Evolutionary conservation across 2,888 invertebrate species (phyloP).

Genomic region (Gymnocheta viridis): DNA sequence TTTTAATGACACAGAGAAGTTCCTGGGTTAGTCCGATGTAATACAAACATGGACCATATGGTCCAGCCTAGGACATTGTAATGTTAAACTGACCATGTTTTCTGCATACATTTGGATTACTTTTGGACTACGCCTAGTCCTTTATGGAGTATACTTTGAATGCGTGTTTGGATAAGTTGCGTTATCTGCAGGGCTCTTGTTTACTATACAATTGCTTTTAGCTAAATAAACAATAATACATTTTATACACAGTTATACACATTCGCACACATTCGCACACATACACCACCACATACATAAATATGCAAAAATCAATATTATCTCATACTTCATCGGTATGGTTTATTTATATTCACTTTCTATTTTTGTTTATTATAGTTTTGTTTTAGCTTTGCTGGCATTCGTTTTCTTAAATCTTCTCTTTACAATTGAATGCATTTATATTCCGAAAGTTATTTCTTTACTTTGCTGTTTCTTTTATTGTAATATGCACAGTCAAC

Average conservation of each 20-base stretch:
- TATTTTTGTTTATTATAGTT: background rate
- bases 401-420: constrained; percentile 25
- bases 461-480: background rate
- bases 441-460: constrained; percentile 16
- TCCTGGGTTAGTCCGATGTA: no score
- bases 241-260: background rate
- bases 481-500: background rate
- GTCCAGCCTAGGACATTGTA: no score
- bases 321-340: background rate
- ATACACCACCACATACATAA: background rate
- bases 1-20: no score
- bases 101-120: no score
- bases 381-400: background rate
- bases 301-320: background rate
- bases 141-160: no score
- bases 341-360: constrained; percentile 8
- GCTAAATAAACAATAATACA: constrained; percentile 18
- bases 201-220: constrained; percentile 16
- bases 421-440: background rate
- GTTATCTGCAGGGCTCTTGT: no score
- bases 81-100: no score
- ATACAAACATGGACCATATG: no score
- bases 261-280: background rate
- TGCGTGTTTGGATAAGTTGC: no score
- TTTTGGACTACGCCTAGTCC: no score